Evolutionary conservation across 2,797 vertebrate species (phyloP).

Genomic region (Alca torda): DNA sequence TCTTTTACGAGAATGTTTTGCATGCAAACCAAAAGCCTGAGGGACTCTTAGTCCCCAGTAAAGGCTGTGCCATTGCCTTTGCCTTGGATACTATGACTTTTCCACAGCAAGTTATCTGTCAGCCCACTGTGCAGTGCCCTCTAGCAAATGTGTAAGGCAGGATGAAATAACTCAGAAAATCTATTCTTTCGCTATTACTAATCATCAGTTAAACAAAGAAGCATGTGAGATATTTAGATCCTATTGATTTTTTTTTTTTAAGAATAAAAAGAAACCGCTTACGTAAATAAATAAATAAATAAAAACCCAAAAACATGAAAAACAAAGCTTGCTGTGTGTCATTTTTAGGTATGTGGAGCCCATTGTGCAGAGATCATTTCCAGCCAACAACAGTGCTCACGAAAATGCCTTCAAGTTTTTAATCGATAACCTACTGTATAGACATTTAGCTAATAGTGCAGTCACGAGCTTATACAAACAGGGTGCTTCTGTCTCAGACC

Average conservation of each 20-base stretch:
- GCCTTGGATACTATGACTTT: background rate
- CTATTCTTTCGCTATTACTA: background rate
- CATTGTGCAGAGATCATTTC: background rate
- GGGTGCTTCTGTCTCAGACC: background rate
- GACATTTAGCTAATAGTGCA: background rate
- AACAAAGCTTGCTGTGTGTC: background rate
- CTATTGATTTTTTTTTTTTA: background rate
- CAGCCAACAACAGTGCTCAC: background rate
- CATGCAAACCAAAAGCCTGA: slow-evolving; percentile 19
- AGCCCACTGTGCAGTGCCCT: background rate
- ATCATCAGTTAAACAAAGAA: background rate
- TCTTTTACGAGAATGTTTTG: slow-evolving; percentile 54
- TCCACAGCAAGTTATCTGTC: background rate
- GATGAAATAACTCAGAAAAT: background rate
- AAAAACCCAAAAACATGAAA: background rate
- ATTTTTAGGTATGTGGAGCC: background rate
- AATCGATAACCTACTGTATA: background rate
- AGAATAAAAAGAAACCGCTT: background rate
- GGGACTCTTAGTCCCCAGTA: background rate
- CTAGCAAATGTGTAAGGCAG: background rate
- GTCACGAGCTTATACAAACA: background rate
- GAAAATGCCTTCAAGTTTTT: background rate
- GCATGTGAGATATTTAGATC: background rate
- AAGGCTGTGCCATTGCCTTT: background rate
- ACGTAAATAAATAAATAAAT: background rate